A percentile compares a stretch with the other conserved stretches of the same genome.
Conservation (phyloP, 2,797 vertebrate genomes). For the Myoxocephalus aenaeus region DNA sequence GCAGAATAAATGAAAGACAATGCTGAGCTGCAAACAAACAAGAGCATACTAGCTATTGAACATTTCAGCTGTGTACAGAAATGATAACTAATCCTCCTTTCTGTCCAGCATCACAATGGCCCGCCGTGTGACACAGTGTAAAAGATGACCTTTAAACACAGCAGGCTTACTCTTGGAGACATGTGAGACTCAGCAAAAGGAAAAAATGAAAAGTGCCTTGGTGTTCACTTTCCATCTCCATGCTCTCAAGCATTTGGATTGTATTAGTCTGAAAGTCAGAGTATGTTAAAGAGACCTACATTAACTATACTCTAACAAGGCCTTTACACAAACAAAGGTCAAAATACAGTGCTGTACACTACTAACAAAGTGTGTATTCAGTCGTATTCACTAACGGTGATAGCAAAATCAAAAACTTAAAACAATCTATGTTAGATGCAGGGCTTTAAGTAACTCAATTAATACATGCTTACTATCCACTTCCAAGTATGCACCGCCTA, state of each 20-base stretch:
- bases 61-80: not conserved
- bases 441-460: not conserved
- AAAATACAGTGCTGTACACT: not conserved
- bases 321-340: not conserved
- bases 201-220: not conserved
- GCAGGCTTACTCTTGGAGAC: not conserved
- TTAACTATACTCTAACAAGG: not conserved
- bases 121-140: not conserved
- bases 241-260: not conserved
- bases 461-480: not conserved
- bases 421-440: not conserved
- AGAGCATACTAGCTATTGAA: not conserved
- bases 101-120: conserved; percentile 9
- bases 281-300: not conserved
- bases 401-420: not conserved
- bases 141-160: conserved; percentile 35
- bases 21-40: not conserved
- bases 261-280: not conserved
- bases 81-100: not conserved
- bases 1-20: not conserved
- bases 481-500: not conserved
- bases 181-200: conserved; percentile 3
- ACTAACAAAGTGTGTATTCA: not conserved
- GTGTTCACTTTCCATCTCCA: conserved; percentile 14
- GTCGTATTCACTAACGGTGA: not conserved